Evolutionary conservation across 2,888 invertebrate genomes (phyloP).

Genomic region (Tinea pellionella): DNA sequence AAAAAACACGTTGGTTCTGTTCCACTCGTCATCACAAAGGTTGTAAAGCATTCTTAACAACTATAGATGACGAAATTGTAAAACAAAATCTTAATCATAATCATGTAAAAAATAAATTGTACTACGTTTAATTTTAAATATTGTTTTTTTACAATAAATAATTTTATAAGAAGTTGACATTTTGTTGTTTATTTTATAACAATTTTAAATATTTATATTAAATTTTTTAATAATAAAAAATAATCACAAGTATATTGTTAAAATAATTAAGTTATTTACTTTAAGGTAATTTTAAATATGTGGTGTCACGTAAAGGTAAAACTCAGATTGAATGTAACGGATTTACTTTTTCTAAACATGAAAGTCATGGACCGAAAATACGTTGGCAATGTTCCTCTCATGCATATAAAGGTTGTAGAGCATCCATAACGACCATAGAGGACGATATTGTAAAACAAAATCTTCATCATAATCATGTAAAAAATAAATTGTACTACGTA

Average conservation of each 20-base stretch:
- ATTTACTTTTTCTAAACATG: background rate
- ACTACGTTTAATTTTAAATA: no score
- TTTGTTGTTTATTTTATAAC: no score
- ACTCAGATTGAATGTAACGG: background rate
- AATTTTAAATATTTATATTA: no score
- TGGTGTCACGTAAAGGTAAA: background rate
- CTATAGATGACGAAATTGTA: background rate
- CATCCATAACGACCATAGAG: conserved; percentile 25
- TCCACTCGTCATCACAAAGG: conserved; percentile 19
- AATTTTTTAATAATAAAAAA: no score
- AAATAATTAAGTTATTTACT: no score
- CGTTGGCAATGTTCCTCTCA: conserved; percentile 15
- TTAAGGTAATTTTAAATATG: background rate
- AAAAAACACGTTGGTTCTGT: conserved; percentile 29
- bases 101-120: background rate
- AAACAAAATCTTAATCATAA: background rate
- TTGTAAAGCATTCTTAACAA: conserved; percentile 17
- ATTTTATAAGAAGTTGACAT: no score
- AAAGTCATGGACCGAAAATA: background rate
- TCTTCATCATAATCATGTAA: conserved; percentile 26
- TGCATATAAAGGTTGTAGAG: conserved; percentile 24
- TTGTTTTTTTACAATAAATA: no score
- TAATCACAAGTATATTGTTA: no score
- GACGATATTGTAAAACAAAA: conserved; percentile 22
- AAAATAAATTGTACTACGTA: no score